Base-by-base conservation (phyloP, 2,113 vertebrate species). In the Ifrita kowaldi region DNA sequence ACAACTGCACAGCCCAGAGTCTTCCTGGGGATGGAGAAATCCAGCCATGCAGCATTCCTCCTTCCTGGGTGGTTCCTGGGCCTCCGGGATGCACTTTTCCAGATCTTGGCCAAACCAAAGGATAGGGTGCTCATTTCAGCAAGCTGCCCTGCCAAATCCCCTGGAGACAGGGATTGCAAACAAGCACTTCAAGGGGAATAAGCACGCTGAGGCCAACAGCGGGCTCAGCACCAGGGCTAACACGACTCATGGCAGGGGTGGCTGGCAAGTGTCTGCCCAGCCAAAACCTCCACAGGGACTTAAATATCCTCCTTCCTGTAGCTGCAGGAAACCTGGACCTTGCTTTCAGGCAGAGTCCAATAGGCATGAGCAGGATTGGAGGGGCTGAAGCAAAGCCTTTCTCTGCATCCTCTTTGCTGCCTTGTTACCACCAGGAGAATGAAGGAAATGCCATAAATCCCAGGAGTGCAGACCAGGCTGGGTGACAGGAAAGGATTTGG, bases 41-140 rank as follows among this genome's bases (percentile, higher is more conserved):
- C 77, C 24, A 1, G 87, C 71, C 62, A 4, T 6, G 32, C 82
- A 50, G 78, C 90, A 95, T 94, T 96, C 87, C 35, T 93, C 90
- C 23, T 55, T 77, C 84, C 73, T 3, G 6, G 44, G 44, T 57
- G 57, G 59, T 52, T 87, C 87, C 75, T 33, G 49, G 68, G 57
- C 90, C 95, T 93, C 76, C 68, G 42, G 92, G 95, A 93, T 70
- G 70, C 37, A 49, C n/a, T 64, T 95, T 95, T 76, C 94, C 57
- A 91, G 20, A 5, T 17, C 42, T 87, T 44, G 22, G 33, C 68
- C 80, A 70, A 71, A 63, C 30, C 55, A 22, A 32, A 53, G 56
- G 44, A n/a, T 0, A 30, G 30, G 35, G 55, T 59, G 24, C 70
- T 67, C 77, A 14, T 24, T 70, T 24, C 76, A 84, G 64, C 62